Evolutionary conservation across 2,797 vertebrate genomes (phyloP).

Genomic region (Poeciliopsis gracilis): DNA sequence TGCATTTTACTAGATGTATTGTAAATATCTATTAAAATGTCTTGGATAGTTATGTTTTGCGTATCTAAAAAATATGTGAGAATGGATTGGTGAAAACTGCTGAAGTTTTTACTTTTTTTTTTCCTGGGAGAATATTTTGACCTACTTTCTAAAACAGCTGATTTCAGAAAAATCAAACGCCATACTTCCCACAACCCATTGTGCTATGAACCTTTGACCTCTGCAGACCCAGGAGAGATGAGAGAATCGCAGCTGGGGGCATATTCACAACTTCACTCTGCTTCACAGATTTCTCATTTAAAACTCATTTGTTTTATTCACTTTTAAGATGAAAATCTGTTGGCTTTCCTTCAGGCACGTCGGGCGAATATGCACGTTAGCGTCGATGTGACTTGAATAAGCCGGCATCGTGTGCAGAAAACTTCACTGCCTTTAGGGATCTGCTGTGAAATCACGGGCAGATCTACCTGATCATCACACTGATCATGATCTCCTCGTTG

Average conservation of each 20-base stretch:
- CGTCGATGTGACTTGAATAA: slow-evolving; percentile 10
- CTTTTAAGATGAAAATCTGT: neutral
- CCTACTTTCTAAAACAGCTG: slow-evolving; percentile 29
- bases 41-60: neutral
- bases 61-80: neutral
- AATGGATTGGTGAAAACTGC: neutral
- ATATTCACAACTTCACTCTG: neutral
- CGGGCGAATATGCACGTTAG: neutral
- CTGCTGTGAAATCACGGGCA: neutral
- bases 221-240: slow-evolving; percentile 52
- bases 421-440: neutral
- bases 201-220: slow-evolving; percentile 35
- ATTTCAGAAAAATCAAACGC: slow-evolving; percentile 19
- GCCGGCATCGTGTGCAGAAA: slow-evolving; percentile 12
- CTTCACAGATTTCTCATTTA: slow-evolving; percentile 1
- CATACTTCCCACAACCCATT: slow-evolving; percentile 68
- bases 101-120: slow-evolving; percentile 14
- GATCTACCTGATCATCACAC: slow-evolving; percentile 37
- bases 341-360: slow-evolving; percentile 5
- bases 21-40: neutral
- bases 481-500: neutral
- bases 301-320: slow-evolving; percentile 6
- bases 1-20: neutral
- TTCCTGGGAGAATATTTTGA: slow-evolving; percentile 63
- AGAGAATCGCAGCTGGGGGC: neutral